These are phyloP conservation scores for Trichogramma evanescens DNA, from an alignment of 2,888 invertebrate genomes.

Conservation along the genomic window DNA sequence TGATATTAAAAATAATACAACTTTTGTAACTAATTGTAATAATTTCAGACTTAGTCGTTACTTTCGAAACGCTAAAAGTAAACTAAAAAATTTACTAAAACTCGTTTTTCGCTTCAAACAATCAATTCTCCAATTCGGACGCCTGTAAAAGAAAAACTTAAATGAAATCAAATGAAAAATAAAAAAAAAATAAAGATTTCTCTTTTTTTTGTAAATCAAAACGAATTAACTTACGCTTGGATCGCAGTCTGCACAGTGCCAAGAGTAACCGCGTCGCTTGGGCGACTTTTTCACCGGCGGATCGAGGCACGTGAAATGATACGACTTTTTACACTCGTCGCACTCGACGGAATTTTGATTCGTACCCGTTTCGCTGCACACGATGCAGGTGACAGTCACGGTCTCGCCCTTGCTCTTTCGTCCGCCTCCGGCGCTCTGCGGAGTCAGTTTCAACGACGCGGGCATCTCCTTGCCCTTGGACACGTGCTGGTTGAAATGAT, in stretches of 20 bases:
- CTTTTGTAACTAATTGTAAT: neutral
- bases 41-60: neutral
- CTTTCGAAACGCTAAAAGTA: neutral
- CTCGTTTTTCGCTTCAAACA: too few relatives aligned
- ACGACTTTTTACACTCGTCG: constrained; percentile 83
- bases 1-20: neutral
- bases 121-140: constrained; percentile 41
- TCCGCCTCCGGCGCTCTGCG: constrained; percentile 28
- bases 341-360: constrained; percentile 69
- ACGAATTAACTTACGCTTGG: constrained; percentile 62
- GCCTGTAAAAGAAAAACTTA: constrained; percentile 38
- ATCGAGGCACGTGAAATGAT: constrained; percentile 88
- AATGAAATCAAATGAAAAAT: neutral
- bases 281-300: constrained; percentile 92
- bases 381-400: constrained; percentile 57
- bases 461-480: constrained; percentile 65
- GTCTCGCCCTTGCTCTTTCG: constrained; percentile 45
- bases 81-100: neutral
- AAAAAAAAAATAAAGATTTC: neutral
- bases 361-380: constrained; percentile 59
- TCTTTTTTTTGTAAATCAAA: neutral
- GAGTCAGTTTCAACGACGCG: constrained; percentile 33
- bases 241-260: constrained; percentile 95
- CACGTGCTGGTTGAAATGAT: too few relatives aligned
- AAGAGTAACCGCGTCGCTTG: constrained; percentile 87